Evolutionary conservation across 2,797 vertebrate genomes (phyloP).

Genomic region (Falco rusticolus): DNA sequence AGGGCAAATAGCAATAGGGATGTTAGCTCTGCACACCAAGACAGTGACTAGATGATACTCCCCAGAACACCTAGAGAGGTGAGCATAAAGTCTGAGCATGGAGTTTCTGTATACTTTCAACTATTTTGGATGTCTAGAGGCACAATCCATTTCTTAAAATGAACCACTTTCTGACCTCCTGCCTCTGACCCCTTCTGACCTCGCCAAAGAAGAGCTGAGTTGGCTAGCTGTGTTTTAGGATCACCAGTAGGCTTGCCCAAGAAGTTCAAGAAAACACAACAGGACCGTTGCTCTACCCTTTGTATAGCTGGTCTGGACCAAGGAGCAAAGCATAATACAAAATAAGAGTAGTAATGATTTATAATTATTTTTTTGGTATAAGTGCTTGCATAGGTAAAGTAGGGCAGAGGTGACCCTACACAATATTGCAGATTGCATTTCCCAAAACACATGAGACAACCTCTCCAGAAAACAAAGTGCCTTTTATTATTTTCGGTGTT

Average conservation of each 20-base stretch:
- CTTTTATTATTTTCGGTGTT: neutral
- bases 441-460: neutral
- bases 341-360: neutral
- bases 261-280: neutral
- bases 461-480: neutral
- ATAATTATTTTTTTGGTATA: neutral
- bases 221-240: neutral
- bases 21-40: neutral
- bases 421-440: neutral
- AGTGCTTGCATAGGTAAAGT: neutral
- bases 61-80: neutral
- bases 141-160: neutral
- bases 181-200: neutral
- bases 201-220: neutral
- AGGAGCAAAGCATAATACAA: neutral
- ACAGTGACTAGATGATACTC: neutral
- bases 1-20: neutral
- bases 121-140: neutral
- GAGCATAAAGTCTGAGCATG: neutral
- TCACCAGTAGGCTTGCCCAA: neutral
- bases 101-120: neutral
- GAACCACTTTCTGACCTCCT: neutral
- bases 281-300: neutral
- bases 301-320: neutral
- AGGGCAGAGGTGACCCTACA: neutral